Conservation (phyloP, 2,797 vertebrate genomes). For the Vireo griseus region DNA sequence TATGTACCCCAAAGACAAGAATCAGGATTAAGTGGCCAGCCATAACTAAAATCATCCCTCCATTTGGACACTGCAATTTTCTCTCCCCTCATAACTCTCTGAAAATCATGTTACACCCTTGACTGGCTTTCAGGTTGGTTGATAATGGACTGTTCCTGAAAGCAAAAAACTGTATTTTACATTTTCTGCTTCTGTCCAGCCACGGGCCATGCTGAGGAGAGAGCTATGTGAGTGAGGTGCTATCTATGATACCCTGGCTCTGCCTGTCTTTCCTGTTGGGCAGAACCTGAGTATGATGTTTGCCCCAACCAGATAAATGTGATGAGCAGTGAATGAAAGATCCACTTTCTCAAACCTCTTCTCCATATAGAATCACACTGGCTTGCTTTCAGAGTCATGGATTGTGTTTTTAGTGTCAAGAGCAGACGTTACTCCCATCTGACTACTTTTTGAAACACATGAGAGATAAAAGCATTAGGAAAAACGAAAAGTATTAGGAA, state of each 20-base stretch:
- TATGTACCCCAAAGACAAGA: background rate
- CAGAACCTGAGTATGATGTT: background rate
- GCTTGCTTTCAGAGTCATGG: background rate
- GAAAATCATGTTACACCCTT: background rate
- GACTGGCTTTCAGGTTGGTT: background rate
- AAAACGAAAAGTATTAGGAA: background rate
- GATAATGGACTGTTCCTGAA: background rate
- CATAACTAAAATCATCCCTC: background rate
- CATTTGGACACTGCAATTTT: background rate
- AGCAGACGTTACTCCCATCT: background rate
- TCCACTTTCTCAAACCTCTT: background rate
- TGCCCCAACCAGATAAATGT: background rate
- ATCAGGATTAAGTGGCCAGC: background rate
- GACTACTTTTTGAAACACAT: background rate
- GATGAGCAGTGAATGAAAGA: background rate
- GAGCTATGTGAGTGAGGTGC: rapidly evolving
- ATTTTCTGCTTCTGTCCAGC: background rate
- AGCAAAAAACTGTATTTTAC: background rate
- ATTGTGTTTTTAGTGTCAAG: background rate
- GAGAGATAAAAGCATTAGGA: background rate
- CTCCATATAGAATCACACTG: background rate
- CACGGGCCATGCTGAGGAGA: rapidly evolving
- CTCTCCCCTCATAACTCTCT: background rate
- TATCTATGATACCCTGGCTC: background rate
- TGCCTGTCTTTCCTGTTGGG: background rate